A percentile compares a stretch with the other conserved stretches of the same genome.
Evolutionary conservation across 2,888 invertebrate genomes (phyloP).

Genomic region (Zhengitettix transpicula): DNA sequence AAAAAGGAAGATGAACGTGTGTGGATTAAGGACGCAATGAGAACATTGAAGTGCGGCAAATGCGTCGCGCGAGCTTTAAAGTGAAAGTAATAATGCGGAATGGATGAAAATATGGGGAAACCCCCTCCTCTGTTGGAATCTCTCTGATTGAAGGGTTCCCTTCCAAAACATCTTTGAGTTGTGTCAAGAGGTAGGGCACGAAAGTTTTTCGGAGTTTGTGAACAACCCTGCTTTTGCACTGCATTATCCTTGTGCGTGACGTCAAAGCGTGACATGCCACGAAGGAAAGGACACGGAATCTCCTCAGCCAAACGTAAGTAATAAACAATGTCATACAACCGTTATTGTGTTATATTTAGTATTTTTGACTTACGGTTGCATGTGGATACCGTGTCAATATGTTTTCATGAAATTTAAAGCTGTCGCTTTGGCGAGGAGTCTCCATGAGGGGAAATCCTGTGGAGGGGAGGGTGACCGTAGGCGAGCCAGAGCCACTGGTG

Average conservation of each 20-base stretch:
- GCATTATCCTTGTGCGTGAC: neutral
- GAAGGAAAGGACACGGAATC: slow-evolving; percentile 9
- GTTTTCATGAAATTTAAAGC: neutral
- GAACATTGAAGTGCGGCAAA: neutral
- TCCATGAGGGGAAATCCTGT: neutral
- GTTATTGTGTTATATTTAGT: neutral
- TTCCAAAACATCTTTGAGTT: neutral
- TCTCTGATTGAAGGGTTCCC: neutral
- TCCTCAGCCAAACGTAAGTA: slow-evolving; percentile 10
- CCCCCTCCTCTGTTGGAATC: slow-evolving; percentile 1
- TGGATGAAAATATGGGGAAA: slow-evolving; percentile 1
- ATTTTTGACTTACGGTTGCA: neutral
- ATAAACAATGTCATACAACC: neutral
- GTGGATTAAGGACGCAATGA: neutral
- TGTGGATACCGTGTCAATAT: no score
- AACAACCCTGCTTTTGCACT: neutral
- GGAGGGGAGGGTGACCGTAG: neutral
- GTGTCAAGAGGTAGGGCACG: neutral
- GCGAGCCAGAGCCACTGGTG: slow-evolving; percentile 8
- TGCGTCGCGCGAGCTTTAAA: neutral
- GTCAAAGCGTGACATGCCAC: slow-evolving; percentile 6
- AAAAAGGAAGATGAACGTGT: no score
- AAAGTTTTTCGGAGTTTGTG: neutral
- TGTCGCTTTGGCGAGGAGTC: neutral
- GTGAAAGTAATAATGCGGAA: neutral